Conservation (phyloP, 2,113 vertebrate species). For the Todiramphus saurophagus region DNA sequence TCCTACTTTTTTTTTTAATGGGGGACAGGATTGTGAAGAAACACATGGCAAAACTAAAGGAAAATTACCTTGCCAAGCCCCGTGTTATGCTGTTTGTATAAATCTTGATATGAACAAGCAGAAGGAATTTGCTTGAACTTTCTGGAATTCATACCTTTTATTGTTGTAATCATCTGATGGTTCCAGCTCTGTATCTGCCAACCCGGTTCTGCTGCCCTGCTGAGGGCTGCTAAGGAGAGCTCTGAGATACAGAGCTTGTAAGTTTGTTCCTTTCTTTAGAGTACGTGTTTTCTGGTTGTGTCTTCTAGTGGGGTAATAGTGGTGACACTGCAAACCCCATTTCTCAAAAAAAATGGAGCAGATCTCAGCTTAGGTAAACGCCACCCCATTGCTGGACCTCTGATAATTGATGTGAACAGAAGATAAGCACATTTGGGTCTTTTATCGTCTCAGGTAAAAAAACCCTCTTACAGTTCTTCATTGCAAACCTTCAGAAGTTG, state of each 20-base stretch:
- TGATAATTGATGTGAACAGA: neutral
- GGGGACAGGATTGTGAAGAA: conserved; percentile 6
- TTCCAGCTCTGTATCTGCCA: neutral
- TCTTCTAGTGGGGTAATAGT: neutral
- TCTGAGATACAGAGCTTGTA: neutral
- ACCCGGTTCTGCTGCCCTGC: neutral
- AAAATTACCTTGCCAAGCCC: conserved; percentile 24
- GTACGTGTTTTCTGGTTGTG: neutral
- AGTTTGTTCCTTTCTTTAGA: neutral
- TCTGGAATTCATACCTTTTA: conserved; percentile 29
- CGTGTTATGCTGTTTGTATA: neutral
- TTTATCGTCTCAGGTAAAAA: neutral
- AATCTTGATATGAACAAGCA: conserved; percentile 45
- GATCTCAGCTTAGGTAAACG: neutral
- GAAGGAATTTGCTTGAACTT: conserved; percentile 48
- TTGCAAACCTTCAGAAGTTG: neutral
- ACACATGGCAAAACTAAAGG: conserved; percentile 29
- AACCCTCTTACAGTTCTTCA: neutral
- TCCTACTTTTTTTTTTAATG: neutral
- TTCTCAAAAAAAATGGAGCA: neutral
- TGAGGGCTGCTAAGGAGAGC: neutral
- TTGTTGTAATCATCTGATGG: neutral
- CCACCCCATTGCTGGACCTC: neutral
- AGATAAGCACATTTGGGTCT: neutral
- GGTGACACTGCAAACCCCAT: neutral